Conservation (phyloP, 2,113 vertebrate species). For the Sander vitreus region DNA sequence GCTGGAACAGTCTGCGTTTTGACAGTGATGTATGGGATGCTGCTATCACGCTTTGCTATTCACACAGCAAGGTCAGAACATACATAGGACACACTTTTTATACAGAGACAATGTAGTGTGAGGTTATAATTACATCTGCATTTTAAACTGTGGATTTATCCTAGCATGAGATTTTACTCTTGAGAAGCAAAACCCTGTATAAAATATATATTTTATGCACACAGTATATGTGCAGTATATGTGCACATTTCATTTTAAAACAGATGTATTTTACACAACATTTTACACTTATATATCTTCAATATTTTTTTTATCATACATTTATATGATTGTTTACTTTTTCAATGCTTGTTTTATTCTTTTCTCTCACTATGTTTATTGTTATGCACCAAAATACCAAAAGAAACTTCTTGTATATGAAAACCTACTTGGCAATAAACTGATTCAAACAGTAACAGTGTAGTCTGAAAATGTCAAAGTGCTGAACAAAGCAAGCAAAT, state of each 20-base stretch:
- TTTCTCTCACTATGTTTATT: background rate
- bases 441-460: background rate
- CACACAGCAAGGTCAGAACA: conserved; percentile 77
- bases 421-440: background rate
- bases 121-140: conserved; percentile 13
- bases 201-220: background rate
- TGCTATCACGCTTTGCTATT: conserved; percentile 71
- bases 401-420: background rate
- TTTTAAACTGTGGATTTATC: conserved; percentile 29
- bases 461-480: conserved; percentile 28
- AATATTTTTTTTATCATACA: background rate
- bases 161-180: background rate
- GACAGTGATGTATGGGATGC: conserved; percentile 83
- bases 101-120: conserved; percentile 21
- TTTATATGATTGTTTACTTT: background rate
- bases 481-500: conserved; percentile 7
- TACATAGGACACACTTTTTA: conserved; percentile 29
- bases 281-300: background rate
- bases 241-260: background rate
- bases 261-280: background rate
- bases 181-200: background rate
- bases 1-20: conserved; percentile 66
- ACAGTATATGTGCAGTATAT: background rate
- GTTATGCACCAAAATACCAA: background rate
- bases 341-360: background rate